Conservation (phyloP, 2,888 invertebrate species). For the Helicoverpa assulta region DNA sequence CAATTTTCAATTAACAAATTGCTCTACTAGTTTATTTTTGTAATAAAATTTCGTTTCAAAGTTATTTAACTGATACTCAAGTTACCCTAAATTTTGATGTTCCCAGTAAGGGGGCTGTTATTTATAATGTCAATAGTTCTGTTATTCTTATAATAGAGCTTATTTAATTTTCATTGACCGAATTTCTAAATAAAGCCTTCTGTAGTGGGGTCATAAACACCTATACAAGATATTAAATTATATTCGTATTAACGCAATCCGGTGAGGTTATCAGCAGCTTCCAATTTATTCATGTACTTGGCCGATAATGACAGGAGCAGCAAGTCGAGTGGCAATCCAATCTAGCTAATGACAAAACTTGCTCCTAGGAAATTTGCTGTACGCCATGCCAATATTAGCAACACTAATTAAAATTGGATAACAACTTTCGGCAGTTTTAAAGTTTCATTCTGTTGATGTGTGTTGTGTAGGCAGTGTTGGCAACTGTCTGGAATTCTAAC, state of each 20-base stretch:
- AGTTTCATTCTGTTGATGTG: slow-evolving; percentile 37
- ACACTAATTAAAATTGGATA: slow-evolving; percentile 58
- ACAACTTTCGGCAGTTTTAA: slow-evolving; percentile 49
- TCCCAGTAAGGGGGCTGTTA: slow-evolving; percentile 17
- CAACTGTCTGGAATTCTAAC: slow-evolving; percentile 7
- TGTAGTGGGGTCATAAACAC: background rate
- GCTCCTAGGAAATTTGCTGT: slow-evolving; percentile 52
- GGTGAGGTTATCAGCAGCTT: slow-evolving; percentile 27
- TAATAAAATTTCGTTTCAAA: slow-evolving; percentile 22
- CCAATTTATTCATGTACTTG: slow-evolving; percentile 52
- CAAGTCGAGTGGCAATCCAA: slow-evolving; percentile 61
- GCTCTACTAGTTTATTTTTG: slow-evolving; percentile 15
- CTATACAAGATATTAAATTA: slow-evolving; percentile 18
- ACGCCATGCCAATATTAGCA: slow-evolving; percentile 52
- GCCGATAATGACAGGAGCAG: slow-evolving; percentile 55
- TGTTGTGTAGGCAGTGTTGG: slow-evolving; percentile 19
- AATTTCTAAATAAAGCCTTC: background rate
- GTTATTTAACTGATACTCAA: slow-evolving; percentile 44
- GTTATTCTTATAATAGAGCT: slow-evolving; percentile 22
- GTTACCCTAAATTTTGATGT: slow-evolving; percentile 10
- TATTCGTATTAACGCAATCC: slow-evolving; percentile 17
- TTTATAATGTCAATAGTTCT: slow-evolving; percentile 19
- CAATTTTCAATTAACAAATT: slow-evolving; percentile 40
- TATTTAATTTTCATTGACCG: slow-evolving; percentile 9
- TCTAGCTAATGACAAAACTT: slow-evolving; percentile 64